Evolutionary conservation across 2,888 invertebrate genomes (phyloP).

Genomic region (Clanis bilineata): DNA sequence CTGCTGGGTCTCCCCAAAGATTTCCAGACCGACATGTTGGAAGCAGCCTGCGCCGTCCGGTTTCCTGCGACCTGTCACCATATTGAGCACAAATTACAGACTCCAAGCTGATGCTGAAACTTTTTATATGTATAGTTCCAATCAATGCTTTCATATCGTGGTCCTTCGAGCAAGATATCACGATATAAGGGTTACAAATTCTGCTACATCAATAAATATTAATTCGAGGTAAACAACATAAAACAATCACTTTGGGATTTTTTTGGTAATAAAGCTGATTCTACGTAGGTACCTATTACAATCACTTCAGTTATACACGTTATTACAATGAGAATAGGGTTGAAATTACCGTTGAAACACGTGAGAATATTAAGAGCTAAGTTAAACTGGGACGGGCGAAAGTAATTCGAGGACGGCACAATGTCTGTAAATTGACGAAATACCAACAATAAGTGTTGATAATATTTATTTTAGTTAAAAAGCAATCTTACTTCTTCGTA

Average conservation of each 20-base stretch:
- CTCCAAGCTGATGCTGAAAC: no score
- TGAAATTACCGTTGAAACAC: slow-evolving; percentile 1
- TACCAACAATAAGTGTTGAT: slow-evolving; percentile 2
- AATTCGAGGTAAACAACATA: background rate
- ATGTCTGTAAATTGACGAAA: slow-evolving; percentile 16
- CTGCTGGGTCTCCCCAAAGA: no score
- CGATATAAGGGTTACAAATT: background rate
- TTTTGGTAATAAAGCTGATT: background rate
- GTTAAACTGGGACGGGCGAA: slow-evolving; percentile 53
- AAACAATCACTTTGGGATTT: background rate
- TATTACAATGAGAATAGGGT: slow-evolving; percentile 23
- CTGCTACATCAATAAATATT: background rate
- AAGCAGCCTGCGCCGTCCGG: no score
- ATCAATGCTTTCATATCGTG: background rate
- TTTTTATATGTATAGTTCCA: background rate
- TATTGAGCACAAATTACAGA: no score
- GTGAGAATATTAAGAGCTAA: slow-evolving; percentile 40
- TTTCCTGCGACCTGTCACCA: no score
- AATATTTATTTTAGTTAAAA: background rate
- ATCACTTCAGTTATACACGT: background rate
- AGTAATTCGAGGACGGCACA: slow-evolving; percentile 43
- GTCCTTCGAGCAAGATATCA: background rate
- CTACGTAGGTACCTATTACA: background rate
- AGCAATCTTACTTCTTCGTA: background rate
- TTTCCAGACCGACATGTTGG: no score